Evolutionary conservation across 2,888 invertebrate species (phyloP).

Genomic region (Agrotis puta): DNA sequence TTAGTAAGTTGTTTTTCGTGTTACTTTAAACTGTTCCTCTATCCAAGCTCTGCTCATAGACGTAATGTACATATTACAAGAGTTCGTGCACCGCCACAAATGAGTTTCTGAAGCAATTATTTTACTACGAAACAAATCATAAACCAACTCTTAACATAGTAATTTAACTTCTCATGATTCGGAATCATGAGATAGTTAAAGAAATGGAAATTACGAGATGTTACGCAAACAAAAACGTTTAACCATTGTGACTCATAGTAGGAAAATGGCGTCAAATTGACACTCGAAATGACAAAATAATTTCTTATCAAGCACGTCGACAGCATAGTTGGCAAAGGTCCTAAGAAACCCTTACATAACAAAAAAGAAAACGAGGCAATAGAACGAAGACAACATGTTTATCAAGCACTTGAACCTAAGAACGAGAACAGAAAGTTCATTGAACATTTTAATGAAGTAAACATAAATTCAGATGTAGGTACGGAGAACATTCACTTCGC

Average conservation of each 20-base stretch:
- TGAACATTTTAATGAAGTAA: constrained; percentile 53
- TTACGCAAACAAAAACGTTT: constrained; percentile 13
- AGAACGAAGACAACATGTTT: constrained; percentile 21
- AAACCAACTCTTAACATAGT: constrained; percentile 21
- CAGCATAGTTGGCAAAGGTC: background rate
- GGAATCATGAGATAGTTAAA: constrained; percentile 7
- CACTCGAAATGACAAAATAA: background rate
- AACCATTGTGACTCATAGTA: background rate
- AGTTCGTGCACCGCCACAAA: constrained; percentile 52
- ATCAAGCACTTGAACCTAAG: constrained; percentile 15
- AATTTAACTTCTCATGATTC: constrained; percentile 19
- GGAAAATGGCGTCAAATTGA: constrained; percentile 7
- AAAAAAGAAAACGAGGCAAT: background rate
- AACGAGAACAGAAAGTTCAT: constrained; percentile 31
- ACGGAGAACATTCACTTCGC: constrained; percentile 56
- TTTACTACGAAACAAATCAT: constrained; percentile 40
- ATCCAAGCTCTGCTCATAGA: constrained; percentile 23
- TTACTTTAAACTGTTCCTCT: constrained; percentile 28
- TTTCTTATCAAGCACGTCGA: background rate
- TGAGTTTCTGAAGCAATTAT: constrained; percentile 58
- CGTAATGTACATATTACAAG: constrained; percentile 45
- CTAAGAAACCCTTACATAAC: background rate
- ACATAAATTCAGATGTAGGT: constrained; percentile 45
- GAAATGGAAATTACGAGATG: background rate
- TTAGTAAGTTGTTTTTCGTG: constrained; percentile 15